Base-by-base conservation (phyloP, 2,888 invertebrate species). In the Meloe dianella region DNA sequence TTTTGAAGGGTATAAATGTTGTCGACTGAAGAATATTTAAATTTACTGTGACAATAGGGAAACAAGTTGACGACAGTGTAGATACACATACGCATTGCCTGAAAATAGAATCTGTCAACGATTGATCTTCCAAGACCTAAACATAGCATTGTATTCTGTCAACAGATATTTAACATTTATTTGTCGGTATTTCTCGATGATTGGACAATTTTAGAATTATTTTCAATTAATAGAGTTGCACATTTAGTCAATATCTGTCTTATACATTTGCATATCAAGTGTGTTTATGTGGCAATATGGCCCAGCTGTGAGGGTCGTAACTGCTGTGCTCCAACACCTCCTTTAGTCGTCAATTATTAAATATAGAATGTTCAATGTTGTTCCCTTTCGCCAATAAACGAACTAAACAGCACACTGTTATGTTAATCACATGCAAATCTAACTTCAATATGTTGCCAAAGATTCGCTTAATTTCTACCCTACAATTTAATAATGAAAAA, bases 241-340 rank as follows among this genome's bases (percentile, higher is more conserved):
- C 35, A 35, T 4, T 35, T 35, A 35, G 10, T 60, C 67, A 63
- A 68, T 68, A 65, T 65, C 68, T 68, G 65, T 57, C 65, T 68
- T 69, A 60, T 68, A 74, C 78, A 77, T 79, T 79, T 79, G 78
- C 79, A 79, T 79, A 79, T 79, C 75, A 74, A 76, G 75, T 74
- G 75, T 79, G 78, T 80, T 79, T 79, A 80, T 79, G 79, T 71
- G 74, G 80, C 76, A 77, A 78, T 79, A 75, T 72, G 70, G 71
- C 71, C 76, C 80, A 80, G 80, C 79, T 80, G 80, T 66, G 73
- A 75, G 73, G 75, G 74, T 78, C 77, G 78, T 78, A 80, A 80
- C 79, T 77, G 77, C 75, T 78, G 77, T 73, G 71, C 73, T 74
- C 74, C 66, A 71, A 77, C 77, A 77, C 78, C 77, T 76, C 73